These are phyloP conservation scores for Empis stercorea DNA, from an alignment of 2,888 invertebrate genomes.

Conservation along the genomic window DNA sequence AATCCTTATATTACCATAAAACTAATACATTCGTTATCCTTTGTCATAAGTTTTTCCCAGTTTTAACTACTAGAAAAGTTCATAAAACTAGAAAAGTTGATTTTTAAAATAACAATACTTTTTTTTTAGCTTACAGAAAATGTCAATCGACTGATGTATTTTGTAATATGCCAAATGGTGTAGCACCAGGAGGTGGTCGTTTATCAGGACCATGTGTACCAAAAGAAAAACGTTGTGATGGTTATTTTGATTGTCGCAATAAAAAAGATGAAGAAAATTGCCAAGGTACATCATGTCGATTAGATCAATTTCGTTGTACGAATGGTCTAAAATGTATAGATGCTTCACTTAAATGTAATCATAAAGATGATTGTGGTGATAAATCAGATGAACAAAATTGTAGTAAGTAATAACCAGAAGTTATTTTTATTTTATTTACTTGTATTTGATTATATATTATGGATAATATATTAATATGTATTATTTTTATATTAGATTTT, in stretches of 20 bases:
- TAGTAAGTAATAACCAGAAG: constrained; percentile 52
- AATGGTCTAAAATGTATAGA: constrained; percentile 72
- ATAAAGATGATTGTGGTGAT: constrained; percentile 81
- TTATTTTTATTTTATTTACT: no score
- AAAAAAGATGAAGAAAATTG: constrained; percentile 72
- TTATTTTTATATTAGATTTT: constrained; percentile 51
- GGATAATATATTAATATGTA: neutral
- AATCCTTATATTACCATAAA: no score
- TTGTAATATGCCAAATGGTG: constrained; percentile 57
- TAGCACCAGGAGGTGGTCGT: constrained; percentile 39
- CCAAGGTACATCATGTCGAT: constrained; percentile 52
- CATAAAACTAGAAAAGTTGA: no score
- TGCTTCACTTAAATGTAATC: constrained; percentile 65
- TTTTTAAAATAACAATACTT: no score
- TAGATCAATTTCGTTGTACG: constrained; percentile 78
- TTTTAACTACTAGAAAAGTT: no score
- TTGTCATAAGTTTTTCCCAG: no score
- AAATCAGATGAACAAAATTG: constrained; percentile 83
- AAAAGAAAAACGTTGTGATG: constrained; percentile 81
- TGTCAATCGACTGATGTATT: constrained; percentile 80
- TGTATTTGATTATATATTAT: neutral
- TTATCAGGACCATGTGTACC: constrained; percentile 70
- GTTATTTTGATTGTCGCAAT: constrained; percentile 75
- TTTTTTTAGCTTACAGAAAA: constrained; percentile 61
- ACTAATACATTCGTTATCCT: no score